Percentiles rank a stretch among this genome's conserved stretches.
Evolutionary conservation across 1,140 invertebrate species (phyloP).

Genomic region (Hycleus phaleratus): DNA sequence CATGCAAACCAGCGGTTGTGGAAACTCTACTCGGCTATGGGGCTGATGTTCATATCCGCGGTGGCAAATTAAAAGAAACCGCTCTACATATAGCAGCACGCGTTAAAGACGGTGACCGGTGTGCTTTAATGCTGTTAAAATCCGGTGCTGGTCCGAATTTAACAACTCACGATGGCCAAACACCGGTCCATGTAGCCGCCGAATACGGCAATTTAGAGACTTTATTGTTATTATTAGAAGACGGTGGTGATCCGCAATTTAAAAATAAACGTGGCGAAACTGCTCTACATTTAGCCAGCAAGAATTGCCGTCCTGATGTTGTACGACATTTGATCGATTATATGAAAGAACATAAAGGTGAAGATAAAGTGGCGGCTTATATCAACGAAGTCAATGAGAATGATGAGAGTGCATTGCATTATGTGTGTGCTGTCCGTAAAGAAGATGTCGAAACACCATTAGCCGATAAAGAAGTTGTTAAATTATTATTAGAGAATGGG

Average conservation of each 20-base stretch:
- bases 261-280: slow-evolving; percentile 96
- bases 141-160: slow-evolving; percentile 94
- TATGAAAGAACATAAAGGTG: slow-evolving; percentile 65
- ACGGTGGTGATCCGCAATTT: slow-evolving; percentile 81
- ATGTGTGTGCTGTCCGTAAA: slow-evolving; percentile 71
- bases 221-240: slow-evolving; percentile 76
- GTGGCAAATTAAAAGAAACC: slow-evolving; percentile 79
- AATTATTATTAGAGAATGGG: slow-evolving; percentile 78
- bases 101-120: slow-evolving; percentile 88
- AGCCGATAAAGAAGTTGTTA: slow-evolving; percentile 85
- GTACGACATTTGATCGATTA: slow-evolving; percentile 79
- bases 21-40: slow-evolving; percentile 94
- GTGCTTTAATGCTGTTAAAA: slow-evolving; percentile 94
- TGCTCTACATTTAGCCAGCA: slow-evolving; percentile 82
- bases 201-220: slow-evolving; percentile 81
- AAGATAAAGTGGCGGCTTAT: slow-evolving; percentile 62
- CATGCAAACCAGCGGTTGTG: slow-evolving; percentile 89
- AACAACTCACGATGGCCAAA: slow-evolving; percentile 85
- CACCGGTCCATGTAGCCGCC: slow-evolving; percentile 86
- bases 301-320: slow-evolving; percentile 77
- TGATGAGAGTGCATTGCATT: slow-evolving; percentile 91
- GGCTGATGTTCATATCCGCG: slow-evolving; percentile 92
- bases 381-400: slow-evolving; percentile 80
- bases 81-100: slow-evolving; percentile 92
- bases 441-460: slow-evolving; percentile 63